Conservation (phyloP, 2,888 invertebrate genomes). For the Psococerastis gibbosa region DNA sequence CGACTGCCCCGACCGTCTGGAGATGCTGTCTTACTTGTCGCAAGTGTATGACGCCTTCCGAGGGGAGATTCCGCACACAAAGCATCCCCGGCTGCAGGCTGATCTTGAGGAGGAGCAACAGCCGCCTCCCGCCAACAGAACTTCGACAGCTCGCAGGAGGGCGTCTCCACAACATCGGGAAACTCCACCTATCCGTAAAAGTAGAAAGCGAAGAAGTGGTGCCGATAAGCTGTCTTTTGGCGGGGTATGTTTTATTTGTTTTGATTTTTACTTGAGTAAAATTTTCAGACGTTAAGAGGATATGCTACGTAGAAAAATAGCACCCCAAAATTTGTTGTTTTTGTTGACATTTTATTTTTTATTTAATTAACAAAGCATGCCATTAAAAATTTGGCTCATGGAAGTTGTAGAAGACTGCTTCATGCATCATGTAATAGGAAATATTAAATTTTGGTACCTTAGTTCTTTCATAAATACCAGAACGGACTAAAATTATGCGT, state of each 20-base stretch:
- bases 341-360: too few relatives aligned
- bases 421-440: too few relatives aligned
- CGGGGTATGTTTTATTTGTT: conserved; percentile 7
- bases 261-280: too few relatives aligned
- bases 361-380: too few relatives aligned
- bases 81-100: conserved; percentile 43
- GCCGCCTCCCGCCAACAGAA: not conserved
- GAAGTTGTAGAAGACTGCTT: too few relatives aligned
- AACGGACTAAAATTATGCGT: too few relatives aligned
- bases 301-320: too few relatives aligned
- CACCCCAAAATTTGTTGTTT: too few relatives aligned
- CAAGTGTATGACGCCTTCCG: conserved; percentile 81
- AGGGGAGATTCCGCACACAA: conserved; percentile 72
- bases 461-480: too few relatives aligned
- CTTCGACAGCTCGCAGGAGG: not conserved
- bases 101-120: not conserved
- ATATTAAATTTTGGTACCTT: too few relatives aligned
- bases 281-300: too few relatives aligned
- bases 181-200: not conserved
- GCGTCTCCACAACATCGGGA: not conserved
- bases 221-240: conserved; percentile 9
- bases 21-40: conserved; percentile 65
- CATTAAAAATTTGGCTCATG: too few relatives aligned
- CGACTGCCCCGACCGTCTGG: conserved; percentile 49
- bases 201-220: conserved; percentile 17